Percentiles rank a stretch among this genome's conserved stretches.
phyloP scores from a whole-genome alignment of 1,140 invertebrate genomes.

The Polyergus mexicanus region DNA sequence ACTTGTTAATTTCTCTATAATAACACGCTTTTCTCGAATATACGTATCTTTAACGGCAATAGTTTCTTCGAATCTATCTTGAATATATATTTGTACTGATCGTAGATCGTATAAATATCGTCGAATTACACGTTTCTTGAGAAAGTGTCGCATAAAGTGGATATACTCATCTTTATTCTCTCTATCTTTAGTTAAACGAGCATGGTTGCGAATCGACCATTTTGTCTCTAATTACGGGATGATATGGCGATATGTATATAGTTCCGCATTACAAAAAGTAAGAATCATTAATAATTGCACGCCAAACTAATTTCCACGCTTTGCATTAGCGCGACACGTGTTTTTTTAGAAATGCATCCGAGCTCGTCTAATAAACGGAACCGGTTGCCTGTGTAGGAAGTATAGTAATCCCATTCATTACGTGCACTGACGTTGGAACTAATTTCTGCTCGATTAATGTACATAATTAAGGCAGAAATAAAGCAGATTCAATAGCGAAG shows the following conservation, averaged over 20 bases:
- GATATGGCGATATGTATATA: slow-evolving; percentile 11
- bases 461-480: not conserved
- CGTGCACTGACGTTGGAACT: not conserved
- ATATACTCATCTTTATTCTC: slow-evolving; percentile 24
- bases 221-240: slow-evolving; percentile 20
- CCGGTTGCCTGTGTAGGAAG: slow-evolving; percentile 6
- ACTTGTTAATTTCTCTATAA: slow-evolving; percentile 1
- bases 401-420: slow-evolving; percentile 3
- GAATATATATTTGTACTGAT: slow-evolving; percentile 5
- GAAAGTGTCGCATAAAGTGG: slow-evolving; percentile 23
- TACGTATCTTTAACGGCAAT: not conserved
- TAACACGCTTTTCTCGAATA: not conserved
- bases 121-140: not conserved
- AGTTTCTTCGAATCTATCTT: slow-evolving; percentile 6
- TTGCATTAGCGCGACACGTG: not conserved
- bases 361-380: slow-evolving; percentile 12
- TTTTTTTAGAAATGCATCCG: not conserved
- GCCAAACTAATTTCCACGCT: not conserved
- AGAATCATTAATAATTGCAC: slow-evolving; percentile 25
- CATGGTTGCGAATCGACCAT: not conserved
- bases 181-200: not conserved
- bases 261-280: slow-evolving; percentile 27
- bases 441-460: not conserved
- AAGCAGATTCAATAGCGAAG: not conserved
- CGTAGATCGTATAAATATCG: not conserved